Base-by-base conservation (phyloP, 2,113 vertebrate genomes). In the Clupea harengus region DNA sequence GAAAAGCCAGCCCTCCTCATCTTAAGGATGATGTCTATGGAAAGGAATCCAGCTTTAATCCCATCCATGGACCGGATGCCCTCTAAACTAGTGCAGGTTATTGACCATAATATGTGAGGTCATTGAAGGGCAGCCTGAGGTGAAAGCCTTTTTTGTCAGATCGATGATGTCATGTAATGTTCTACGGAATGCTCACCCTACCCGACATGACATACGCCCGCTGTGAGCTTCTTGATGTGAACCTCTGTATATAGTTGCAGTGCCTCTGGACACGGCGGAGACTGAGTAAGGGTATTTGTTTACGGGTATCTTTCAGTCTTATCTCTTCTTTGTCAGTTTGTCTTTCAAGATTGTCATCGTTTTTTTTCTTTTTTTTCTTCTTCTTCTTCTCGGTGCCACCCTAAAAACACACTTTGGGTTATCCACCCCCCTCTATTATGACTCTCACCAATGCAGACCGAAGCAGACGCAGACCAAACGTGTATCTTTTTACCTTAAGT, bases 221-320 rank as follows among this genome's bases (percentile, higher is more conserved):
- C 9, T 78, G n/a, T 50, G 20, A 32, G 46, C 28, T 44, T 44
- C 88, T 67, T 87, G 82, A 85, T 82, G 67, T 85, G 85, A 88
- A 84, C 78, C 22, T 32, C 4, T 45, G 91, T 90, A 52, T 92
- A 84, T 28, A 50, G 89, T 92, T 93, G 84, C 91, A 89, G 50
- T 45, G 64, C 89, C 89, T 89, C 78, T 80, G 86, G 86, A 64
- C 84, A 87, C 85, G 54, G 28, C 28, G 13, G 15, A 52, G 75
- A 10, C 82, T 86, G 67, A 60, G 28, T 32, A 67, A 44, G 50
- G 84, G 86, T 84, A 50, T 82, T 17, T 82, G 75, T 39, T 46
- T 80, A 81, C 81, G 20, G 32, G 20, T 60, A 46, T 75, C 47
- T 84, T 47, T 84, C 47, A 81, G 13, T 28, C 50, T 28, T 49